phyloP scores from a whole-genome alignment of 2,797 vertebrate species.

The Alca torda region DNA sequence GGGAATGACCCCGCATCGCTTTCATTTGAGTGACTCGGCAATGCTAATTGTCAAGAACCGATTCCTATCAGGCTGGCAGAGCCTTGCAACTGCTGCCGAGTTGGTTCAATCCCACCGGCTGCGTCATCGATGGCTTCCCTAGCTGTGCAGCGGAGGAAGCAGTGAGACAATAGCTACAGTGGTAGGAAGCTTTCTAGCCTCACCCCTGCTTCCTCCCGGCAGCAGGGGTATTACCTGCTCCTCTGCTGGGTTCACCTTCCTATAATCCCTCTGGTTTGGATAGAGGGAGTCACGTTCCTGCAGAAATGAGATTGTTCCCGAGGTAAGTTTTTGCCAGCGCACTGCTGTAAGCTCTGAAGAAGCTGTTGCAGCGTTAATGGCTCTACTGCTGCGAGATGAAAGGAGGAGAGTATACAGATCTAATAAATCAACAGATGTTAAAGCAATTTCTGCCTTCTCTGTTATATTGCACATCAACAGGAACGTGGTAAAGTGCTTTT shows the following conservation, averaged over 20 bases:
- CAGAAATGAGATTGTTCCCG: accelerated
- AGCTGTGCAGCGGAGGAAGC: background rate
- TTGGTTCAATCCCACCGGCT: background rate
- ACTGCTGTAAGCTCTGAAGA: background rate
- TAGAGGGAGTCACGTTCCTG: accelerated
- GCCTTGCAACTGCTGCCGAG: background rate
- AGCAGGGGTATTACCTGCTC: conserved; percentile 33
- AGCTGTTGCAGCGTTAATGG: background rate
- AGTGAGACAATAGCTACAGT: conserved; percentile 5
- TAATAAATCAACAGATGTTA: background rate
- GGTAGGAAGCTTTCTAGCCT: conserved; percentile 41
- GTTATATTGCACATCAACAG: background rate
- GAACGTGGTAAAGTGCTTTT: conserved; percentile 10
- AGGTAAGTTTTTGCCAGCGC: background rate
- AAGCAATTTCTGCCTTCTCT: conserved; percentile 14
- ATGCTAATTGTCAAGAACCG: background rate
- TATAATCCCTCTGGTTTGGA: background rate
- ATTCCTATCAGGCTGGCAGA: background rate
- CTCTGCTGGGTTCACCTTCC: background rate
- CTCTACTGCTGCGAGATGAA: background rate
- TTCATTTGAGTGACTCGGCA: background rate
- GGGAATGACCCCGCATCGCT: background rate
- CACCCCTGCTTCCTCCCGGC: conserved; percentile 36
- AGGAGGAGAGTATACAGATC: background rate
- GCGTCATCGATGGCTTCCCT: background rate